These are phyloP conservation scores for Rhea pennata DNA, from an alignment of 2,113 vertebrate genomes.

Conservation along the genomic window DNA sequence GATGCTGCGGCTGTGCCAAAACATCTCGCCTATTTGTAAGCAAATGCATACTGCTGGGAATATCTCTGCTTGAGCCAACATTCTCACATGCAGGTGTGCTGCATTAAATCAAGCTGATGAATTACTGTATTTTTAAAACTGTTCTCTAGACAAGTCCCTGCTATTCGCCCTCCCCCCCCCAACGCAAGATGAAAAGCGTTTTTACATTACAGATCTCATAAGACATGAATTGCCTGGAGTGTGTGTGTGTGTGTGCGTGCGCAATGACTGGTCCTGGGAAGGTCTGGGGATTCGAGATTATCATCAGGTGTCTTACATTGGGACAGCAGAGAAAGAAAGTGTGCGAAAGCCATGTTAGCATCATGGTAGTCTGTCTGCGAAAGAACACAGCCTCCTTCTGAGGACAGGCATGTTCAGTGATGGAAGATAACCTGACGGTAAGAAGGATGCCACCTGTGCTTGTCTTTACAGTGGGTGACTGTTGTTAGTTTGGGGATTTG, in stretches of 20 bases:
- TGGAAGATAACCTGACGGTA: not conserved
- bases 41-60: not conserved
- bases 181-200: slow-evolving; percentile 24
- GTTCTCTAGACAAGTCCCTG: slow-evolving; percentile 3
- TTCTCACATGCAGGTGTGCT: slow-evolving; percentile 39
- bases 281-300: not conserved
- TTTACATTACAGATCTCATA: not conserved
- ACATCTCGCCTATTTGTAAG: slow-evolving; percentile 35
- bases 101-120: slow-evolving; percentile 58
- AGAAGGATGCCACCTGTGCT: not conserved
- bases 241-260: not conserved
- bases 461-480: not conserved
- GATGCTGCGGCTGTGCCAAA: slow-evolving; percentile 36
- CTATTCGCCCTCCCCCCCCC: slow-evolving; percentile 32
- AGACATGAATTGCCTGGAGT: slow-evolving; percentile 1
- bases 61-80: slow-evolving; percentile 3
- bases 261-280: not conserved
- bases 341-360: not conserved
- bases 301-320: not conserved
- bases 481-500: not conserved
- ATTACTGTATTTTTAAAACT: slow-evolving; percentile 16
- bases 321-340: not conserved
- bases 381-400: not conserved
- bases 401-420: too few species aligned
- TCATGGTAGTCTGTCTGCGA: not conserved